Evolutionary conservation across 2,888 invertebrate genomes (phyloP).

Genomic region (Drosophila diplacantha): DNA sequence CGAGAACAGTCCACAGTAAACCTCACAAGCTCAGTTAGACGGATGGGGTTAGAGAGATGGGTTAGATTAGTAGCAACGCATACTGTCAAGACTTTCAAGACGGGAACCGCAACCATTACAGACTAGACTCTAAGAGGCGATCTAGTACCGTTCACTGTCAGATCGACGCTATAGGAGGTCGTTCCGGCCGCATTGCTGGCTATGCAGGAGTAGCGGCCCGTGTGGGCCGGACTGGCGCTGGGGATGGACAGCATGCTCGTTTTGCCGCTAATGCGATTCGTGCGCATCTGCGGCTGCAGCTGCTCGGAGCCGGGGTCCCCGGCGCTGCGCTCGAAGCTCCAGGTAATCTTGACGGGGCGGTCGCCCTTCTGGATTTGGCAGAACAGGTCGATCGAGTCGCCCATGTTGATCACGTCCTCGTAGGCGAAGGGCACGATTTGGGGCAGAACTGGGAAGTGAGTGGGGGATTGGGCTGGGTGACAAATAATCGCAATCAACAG

Average conservation of each 20-base stretch:
- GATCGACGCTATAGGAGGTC: conserved; percentile 79
- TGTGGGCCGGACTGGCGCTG: conserved; percentile 82
- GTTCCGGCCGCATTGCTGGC: conserved; percentile 86
- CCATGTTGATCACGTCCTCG: conserved; percentile 84
- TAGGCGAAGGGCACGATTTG: conserved; percentile 87
- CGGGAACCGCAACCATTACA: conserved; percentile 21
- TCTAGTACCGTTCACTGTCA: conserved; percentile 81
- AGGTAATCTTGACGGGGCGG: conserved; percentile 82
- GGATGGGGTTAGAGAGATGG: conserved; percentile 13
- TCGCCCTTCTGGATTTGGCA: conserved; percentile 87
- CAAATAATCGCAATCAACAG: conserved; percentile 29
- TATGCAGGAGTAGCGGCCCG: conserved; percentile 86
- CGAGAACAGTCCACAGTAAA: conserved; percentile 10
- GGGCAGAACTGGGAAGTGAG: conserved; percentile 81
- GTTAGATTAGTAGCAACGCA: conserved; percentile 37
- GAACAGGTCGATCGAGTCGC: conserved; percentile 84
- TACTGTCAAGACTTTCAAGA: conserved; percentile 10
- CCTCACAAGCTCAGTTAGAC: conserved; percentile 22
- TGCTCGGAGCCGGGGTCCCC: conserved; percentile 56
- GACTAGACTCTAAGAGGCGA: conserved; percentile 1
- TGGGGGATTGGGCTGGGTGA: conserved; percentile 10
- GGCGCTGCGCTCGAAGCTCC: conserved; percentile 79
- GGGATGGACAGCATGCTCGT: conserved; percentile 82
- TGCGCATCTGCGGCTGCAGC: conserved; percentile 78
- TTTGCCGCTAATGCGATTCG: conserved; percentile 82